Percentiles rank a stretch among this genome's conserved stretches.
phyloP scores from a whole-genome alignment of 2,797 vertebrate species.

The Falco naumanni region DNA sequence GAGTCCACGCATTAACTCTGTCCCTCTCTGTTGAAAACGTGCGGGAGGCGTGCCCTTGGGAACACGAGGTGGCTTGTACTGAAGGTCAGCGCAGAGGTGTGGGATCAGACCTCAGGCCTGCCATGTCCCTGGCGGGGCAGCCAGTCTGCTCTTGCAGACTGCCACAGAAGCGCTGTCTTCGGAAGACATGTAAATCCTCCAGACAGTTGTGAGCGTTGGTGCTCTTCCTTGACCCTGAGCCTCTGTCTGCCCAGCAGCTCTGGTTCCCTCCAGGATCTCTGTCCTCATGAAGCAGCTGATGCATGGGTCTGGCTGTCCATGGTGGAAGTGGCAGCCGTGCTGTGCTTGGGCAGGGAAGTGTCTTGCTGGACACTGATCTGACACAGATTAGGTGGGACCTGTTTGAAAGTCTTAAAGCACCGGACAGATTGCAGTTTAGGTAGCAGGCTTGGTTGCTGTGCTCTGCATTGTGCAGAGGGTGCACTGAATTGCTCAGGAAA shows the following conservation, averaged over 20 bases:
- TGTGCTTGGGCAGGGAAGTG: neutral
- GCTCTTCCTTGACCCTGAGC: neutral
- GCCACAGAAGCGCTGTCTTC: neutral
- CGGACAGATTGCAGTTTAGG: neutral
- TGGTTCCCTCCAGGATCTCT: neutral
- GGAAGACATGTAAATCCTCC: neutral
- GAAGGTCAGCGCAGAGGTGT: neutral
- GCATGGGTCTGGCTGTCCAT: neutral
- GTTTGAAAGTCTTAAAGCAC: neutral
- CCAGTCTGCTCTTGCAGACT: neutral
- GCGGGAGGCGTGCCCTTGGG: neutral
- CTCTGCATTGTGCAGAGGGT: neutral
- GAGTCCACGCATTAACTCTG: neutral
- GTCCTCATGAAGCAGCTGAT: neutral
- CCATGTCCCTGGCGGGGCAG: neutral
- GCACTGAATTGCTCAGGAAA: neutral
- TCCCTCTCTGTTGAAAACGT: fast-evolving
- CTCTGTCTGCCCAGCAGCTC: neutral
- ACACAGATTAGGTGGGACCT: neutral
- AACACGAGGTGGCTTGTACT: neutral
- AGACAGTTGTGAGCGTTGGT: neutral
- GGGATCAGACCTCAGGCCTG: neutral
- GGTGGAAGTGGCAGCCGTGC: neutral
- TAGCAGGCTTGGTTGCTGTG: neutral
- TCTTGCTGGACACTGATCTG: neutral